Evolutionary conservation across 2,888 invertebrate species (phyloP).

Genomic region (Melanophora roralis): DNA sequence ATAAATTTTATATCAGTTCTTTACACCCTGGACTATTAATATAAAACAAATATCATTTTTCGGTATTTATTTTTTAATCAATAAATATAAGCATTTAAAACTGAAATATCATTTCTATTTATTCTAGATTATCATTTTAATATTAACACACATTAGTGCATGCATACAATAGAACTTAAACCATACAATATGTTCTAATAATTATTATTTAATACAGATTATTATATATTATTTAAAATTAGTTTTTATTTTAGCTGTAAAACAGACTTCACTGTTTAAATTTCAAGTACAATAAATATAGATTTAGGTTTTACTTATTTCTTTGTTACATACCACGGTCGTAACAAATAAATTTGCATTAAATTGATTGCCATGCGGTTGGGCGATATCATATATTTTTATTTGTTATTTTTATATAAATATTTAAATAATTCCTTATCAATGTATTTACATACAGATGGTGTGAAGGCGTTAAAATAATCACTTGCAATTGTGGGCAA

Average conservation of each 20-base stretch:
- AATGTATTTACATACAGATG: not conserved
- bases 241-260: not conserved
- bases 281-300: conserved; percentile 31
- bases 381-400: conserved; percentile 40
- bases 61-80: no score
- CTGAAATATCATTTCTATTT: no score
- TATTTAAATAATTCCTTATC: conserved; percentile 16
- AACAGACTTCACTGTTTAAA: not conserved
- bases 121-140: no score
- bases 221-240: not conserved
- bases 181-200: no score
- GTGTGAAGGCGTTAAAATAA: not conserved
- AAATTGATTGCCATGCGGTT: conserved; percentile 29
- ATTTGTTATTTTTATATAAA: not conserved
- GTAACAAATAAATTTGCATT: conserved; percentile 22
- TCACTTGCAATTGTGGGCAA: conserved; percentile 30
- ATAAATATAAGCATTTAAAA: no score
- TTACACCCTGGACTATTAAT: no score
- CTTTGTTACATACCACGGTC: conserved; percentile 17
- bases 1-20: no score
- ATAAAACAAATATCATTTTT: no score
- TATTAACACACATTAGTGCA: no score
- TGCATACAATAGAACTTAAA: no score
- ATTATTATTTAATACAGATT: no score
- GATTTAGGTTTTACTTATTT: not conserved